Percentiles rank a stretch among this genome's conserved stretches.
These are phyloP conservation scores for Plestiodon gilberti DNA, from an alignment of 2,113 vertebrate genomes.

Conservation along the genomic window DNA sequence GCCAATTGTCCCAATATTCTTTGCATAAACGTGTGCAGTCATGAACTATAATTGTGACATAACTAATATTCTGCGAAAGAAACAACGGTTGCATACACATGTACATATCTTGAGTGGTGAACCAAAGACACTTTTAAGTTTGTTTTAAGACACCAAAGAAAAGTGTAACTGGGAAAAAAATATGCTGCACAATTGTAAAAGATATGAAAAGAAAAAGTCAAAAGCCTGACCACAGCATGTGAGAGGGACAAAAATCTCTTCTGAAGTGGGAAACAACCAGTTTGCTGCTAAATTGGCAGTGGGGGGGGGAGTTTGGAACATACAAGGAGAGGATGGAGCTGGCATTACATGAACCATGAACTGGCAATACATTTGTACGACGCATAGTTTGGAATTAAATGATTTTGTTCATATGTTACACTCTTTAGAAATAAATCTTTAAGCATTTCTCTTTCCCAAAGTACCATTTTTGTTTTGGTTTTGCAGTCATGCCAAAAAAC, in stretches of 20 bases:
- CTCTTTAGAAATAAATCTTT: not conserved
- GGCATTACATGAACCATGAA: not conserved
- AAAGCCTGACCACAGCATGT: no score
- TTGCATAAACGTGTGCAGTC: not conserved
- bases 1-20: not conserved
- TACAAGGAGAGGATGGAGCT: not conserved
- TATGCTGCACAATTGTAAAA: no score
- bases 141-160: no score
- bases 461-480: not conserved
- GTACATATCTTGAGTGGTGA: not conserved
- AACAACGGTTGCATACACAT: not conserved
- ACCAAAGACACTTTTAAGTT: no score
- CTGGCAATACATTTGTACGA: no score
- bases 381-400: not conserved
- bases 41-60: not conserved
- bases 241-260: not conserved
- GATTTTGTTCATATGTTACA: not conserved
- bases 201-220: no score
- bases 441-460: not conserved
- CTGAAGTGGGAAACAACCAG: not conserved
- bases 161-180: no score
- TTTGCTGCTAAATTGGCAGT: not conserved
- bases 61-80: not conserved
- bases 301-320: not conserved
- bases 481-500: not conserved